phyloP scores from a whole-genome alignment of 30 jellyfish, hydroid and myxozoan genomes.

The Pelagia noctiluca region DNA sequence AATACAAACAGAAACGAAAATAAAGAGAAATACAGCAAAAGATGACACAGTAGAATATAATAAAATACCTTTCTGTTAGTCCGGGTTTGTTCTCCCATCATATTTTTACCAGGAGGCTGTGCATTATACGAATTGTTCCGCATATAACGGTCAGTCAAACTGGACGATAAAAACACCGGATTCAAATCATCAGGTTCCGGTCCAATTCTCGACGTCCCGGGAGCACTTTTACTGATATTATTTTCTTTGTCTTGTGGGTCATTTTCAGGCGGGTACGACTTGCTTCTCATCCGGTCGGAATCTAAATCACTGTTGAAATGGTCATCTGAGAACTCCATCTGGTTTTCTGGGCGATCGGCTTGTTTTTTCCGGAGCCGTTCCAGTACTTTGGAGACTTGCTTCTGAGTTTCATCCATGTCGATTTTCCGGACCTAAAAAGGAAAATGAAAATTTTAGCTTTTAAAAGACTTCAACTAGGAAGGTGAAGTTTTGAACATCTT shows the following conservation, averaged over 20 bases:
- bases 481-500: too few relatives aligned
- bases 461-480: too few relatives aligned
- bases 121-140: background rate
- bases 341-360: background rate
- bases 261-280: too few relatives aligned
- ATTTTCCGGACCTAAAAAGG: conserved; percentile 6
- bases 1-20: too few relatives aligned
- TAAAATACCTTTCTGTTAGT: too few relatives aligned
- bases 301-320: too few relatives aligned
- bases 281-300: too few relatives aligned
- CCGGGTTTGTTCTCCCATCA: too few relatives aligned
- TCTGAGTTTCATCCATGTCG: conserved; percentile 1
- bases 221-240: background rate
- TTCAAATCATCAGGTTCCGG: conserved; percentile 1
- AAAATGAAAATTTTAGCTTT: background rate
- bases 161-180: background rate
- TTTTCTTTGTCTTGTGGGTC: background rate
- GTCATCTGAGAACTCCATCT: conserved; percentile 1
- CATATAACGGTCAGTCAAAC: background rate
- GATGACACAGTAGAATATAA: too few relatives aligned
- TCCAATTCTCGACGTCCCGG: too few relatives aligned
- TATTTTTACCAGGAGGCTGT: too few relatives aligned
- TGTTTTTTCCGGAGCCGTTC: background rate
- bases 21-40: too few relatives aligned
- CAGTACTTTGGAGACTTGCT: background rate